Base-by-base conservation (phyloP, 2,888 invertebrate species). In the Drosophila colorata region DNA sequence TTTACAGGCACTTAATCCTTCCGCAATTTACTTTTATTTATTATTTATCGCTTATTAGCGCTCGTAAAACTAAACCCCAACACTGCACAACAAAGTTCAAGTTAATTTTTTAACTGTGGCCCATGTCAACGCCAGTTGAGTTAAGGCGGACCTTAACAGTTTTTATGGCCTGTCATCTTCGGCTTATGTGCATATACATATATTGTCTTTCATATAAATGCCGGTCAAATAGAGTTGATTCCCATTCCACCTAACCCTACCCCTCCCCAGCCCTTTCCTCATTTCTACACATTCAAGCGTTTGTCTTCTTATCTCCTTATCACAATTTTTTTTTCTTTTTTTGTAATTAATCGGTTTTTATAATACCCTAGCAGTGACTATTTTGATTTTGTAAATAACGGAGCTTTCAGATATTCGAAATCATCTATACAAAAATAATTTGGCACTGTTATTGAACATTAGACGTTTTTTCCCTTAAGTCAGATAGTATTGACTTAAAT, bases 51-150 rank as follows among this genome's bases (percentile, higher is more conserved):
- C n/a, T 41, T 18, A 28, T 28, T n/a, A 8, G 0, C 8, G 16
- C 2, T 16, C 5, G 31, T 31, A 31, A 31, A 31, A 31, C 31
- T 28, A 1, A 31, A 11, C 31, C 8, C 13, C 13, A n/a, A 46
- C 44, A 43, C 49, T 25, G 23, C 2, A 25, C 53, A 55, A 14
- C 16, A 55, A 37, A 41, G 41, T 37, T 38, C n/a, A 35, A 57
- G 52, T 35, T 52, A 20, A 37, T 23, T 37, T 35, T 37, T 13
- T n/a, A n/a, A n/a, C 35, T 20, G 20, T 35, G 25, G 25, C 25
- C n/a, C n/a, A n/a, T 14, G 14, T 7, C 14, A 37, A 4, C 14
- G 35, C 35, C 35, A n/a, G 7, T 0, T 28, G 8, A 7, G 7
- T 7, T n/a, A n/a, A n/a, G n/a, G n/a, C n/a, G n/a, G n/a, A 7